phyloP scores from a whole-genome alignment of 2,888 invertebrate species.

The Drosophila longiperda region DNA sequence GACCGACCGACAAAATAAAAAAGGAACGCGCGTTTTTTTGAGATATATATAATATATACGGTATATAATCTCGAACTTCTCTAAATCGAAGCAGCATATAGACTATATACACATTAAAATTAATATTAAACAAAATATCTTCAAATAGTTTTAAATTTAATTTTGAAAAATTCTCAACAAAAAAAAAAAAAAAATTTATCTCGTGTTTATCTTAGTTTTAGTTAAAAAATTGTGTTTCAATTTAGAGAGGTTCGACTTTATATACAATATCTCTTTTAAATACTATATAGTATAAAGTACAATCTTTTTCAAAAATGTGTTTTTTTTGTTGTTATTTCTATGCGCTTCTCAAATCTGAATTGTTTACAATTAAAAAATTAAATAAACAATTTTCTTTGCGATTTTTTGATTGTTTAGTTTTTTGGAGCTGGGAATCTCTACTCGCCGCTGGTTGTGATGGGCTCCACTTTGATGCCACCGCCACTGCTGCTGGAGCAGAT shows the following conservation, averaged over 20 bases:
- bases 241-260: neutral
- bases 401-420: slow-evolving; percentile 37
- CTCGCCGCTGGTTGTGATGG: slow-evolving; percentile 85
- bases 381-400: slow-evolving; percentile 1
- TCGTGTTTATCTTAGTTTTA: neutral
- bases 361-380: slow-evolving; percentile 28
- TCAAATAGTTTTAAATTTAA: neutral
- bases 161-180: neutral
- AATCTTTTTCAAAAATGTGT: slow-evolving; percentile 11
- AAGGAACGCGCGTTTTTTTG: slow-evolving; percentile 53
- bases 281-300: slow-evolving; percentile 28
- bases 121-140: neutral
- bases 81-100: neutral
- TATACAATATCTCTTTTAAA: slow-evolving; percentile 12
- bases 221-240: neutral
- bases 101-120: slow-evolving; percentile 10
- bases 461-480: slow-evolving; percentile 90
- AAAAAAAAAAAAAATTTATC: too few relatives aligned
- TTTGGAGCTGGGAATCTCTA: slow-evolving; percentile 45
- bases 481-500: slow-evolving; percentile 52
- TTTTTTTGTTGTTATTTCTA: neutral
- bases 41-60: slow-evolving; percentile 15
- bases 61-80: slow-evolving; percentile 3
- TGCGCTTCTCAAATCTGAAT: slow-evolving; percentile 27
- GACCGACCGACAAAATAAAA: slow-evolving; percentile 35